Conservation (phyloP, 2,797 vertebrate genomes). For the Pteronotus mesoamericanus region DNA sequence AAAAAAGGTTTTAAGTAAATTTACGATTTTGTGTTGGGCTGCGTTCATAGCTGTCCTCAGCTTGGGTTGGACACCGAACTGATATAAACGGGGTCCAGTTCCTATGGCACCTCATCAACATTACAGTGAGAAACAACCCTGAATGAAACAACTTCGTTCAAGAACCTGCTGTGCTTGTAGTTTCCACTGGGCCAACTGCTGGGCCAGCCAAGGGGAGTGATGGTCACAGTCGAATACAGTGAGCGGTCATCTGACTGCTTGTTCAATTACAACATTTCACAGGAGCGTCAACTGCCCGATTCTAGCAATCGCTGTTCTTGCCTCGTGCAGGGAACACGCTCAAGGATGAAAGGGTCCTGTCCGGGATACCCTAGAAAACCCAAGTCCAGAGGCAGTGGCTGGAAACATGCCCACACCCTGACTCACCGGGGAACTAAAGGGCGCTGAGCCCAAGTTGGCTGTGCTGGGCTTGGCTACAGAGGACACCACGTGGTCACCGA, state of each 20-base stretch:
- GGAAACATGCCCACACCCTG: background rate
- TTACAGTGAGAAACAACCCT: background rate
- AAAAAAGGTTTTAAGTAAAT: too few relatives aligned
- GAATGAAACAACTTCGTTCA: background rate
- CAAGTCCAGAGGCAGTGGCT: background rate
- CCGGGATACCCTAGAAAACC: background rate
- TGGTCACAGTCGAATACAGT: fast-evolving
- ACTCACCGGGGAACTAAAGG: too few relatives aligned
- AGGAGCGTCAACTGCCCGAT: background rate
- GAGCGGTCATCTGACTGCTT: too few relatives aligned
- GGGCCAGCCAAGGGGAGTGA: fast-evolving
- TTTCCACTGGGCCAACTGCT: background rate
- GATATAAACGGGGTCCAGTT: background rate
- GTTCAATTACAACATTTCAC: background rate
- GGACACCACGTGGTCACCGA: background rate
- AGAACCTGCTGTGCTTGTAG: too few relatives aligned
- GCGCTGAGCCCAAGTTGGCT: background rate
- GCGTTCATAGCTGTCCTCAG: too few relatives aligned
- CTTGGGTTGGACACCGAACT: too few relatives aligned
- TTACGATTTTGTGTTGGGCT: too few relatives aligned
- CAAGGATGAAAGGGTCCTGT: background rate
- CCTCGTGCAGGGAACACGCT: background rate
- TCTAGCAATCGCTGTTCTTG: background rate
- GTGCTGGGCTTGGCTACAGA: background rate
- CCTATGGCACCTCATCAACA: background rate